A percentile compares a stretch with the other conserved stretches of the same genome.
These are phyloP conservation scores for Solea senegalensis DNA, from an alignment of 2,113 vertebrate species.

Conservation along the genomic window DNA sequence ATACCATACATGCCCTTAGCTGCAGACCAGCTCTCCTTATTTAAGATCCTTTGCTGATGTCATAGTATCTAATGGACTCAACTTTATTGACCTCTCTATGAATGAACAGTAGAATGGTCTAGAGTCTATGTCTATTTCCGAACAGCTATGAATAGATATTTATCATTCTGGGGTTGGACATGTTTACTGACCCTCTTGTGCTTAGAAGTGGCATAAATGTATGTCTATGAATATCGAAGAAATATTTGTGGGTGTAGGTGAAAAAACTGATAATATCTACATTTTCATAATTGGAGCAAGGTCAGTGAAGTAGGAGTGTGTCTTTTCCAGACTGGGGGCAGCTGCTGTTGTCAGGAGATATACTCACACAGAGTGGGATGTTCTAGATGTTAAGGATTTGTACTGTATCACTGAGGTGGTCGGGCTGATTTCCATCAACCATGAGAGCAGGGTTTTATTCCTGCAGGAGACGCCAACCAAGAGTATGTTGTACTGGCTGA, in stretches of 20 bases:
- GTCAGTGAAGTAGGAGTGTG: conserved; percentile 16
- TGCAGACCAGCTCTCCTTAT: conserved; percentile 33
- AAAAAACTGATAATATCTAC: conserved; percentile 26
- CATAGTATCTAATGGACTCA: conserved; percentile 60
- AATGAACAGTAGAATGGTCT: conserved; percentile 58
- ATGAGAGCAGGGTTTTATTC: conserved; percentile 17
- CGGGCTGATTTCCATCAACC: conserved; percentile 22
- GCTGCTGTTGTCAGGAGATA: conserved; percentile 28
- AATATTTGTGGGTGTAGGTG: conserved; percentile 6
- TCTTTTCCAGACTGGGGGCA: conserved; percentile 20
- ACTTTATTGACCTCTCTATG: conserved; percentile 57
- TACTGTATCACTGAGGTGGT: conserved; percentile 2
- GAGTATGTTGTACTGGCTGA: neutral
- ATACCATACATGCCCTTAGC: conserved; percentile 28
- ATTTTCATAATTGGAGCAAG: conserved; percentile 31
- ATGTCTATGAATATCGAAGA: conserved; percentile 12
- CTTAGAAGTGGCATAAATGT: neutral
- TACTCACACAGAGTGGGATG: too few relatives aligned
- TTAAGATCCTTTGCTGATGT: conserved; percentile 53
- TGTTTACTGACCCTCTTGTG: conserved; percentile 30
- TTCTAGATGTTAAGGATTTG: conserved; percentile 8
- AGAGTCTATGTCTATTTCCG: conserved; percentile 52
- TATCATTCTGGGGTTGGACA: conserved; percentile 41
- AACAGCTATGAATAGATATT: conserved; percentile 39
- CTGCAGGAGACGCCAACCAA: neutral